Percentiles rank a stretch among this genome's conserved stretches.
Evolutionary conservation across 2,888 invertebrate species (phyloP).

Genomic region (Megalurothrips usitatus): DNA sequence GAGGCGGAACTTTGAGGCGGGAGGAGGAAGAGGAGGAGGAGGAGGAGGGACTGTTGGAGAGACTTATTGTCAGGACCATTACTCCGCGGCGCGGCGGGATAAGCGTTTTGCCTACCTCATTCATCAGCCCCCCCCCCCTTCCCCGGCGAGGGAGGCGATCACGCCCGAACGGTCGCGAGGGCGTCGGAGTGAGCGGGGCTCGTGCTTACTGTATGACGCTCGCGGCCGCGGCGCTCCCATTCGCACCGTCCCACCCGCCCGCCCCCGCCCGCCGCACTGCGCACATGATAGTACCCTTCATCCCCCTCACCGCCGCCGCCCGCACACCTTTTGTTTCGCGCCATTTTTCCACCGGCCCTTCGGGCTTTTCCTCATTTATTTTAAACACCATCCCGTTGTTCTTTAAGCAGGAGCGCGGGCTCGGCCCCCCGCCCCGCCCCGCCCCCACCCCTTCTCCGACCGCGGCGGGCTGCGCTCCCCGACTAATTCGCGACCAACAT

Average conservation of each 20-base stretch:
- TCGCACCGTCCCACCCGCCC: too few species aligned
- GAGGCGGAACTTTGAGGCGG: slow-evolving; percentile 2
- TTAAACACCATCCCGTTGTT: background rate
- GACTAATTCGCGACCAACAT: background rate
- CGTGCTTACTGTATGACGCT: too few species aligned
- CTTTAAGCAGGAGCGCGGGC: too few species aligned
- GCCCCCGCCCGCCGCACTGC: too few species aligned
- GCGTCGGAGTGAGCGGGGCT: too few species aligned
- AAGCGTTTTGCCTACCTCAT: slow-evolving; percentile 12
- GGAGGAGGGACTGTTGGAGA: background rate
- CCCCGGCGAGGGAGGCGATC: background rate
- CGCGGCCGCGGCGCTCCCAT: too few species aligned
- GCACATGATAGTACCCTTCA: too few species aligned
- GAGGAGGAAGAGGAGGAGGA: too few species aligned
- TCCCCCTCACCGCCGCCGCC: too few species aligned
- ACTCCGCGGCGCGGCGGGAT: background rate
- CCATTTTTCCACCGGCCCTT: background rate
- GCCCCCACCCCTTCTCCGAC: background rate
- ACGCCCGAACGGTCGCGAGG: background rate
- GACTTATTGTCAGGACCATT: slow-evolving; percentile 16
- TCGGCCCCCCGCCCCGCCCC: background rate
- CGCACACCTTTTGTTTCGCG: background rate
- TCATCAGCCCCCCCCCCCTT: background rate
- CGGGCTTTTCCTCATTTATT: background rate
- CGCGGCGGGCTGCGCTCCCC: background rate